Conservation (phyloP, 2,888 invertebrate genomes). For the Cephus runcator region DNA sequence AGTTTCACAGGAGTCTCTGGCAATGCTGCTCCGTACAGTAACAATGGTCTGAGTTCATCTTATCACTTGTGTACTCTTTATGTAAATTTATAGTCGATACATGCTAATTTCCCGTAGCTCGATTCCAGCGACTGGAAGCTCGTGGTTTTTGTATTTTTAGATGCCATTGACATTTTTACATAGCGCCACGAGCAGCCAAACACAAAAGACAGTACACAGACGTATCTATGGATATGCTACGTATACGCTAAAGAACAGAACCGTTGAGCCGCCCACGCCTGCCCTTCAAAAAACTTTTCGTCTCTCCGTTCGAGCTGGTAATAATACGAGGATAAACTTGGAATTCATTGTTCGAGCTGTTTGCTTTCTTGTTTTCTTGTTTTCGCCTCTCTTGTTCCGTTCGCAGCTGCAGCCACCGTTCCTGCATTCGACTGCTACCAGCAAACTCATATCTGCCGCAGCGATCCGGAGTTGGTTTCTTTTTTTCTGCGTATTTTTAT, state of each 20-base stretch:
- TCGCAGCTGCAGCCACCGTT: background rate
- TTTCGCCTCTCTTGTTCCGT: background rate
- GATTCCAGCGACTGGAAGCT: background rate
- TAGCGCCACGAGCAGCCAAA: slow-evolving; percentile 16
- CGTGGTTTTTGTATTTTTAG: slow-evolving; percentile 44
- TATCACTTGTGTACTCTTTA: background rate
- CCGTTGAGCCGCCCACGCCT: slow-evolving; percentile 38
- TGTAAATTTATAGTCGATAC: background rate
- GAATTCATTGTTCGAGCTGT: slow-evolving; percentile 37
- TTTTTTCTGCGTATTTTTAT: slow-evolving; percentile 38
- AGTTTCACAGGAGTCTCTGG: background rate
- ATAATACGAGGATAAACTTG: slow-evolving; percentile 41
- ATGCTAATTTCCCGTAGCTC: background rate
- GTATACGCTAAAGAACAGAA: background rate
- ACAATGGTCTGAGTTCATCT: background rate
- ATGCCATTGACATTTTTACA: slow-evolving; percentile 56
- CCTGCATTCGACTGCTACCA: background rate
- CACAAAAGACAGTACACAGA: background rate
- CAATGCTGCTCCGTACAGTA: background rate
- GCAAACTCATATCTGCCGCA: background rate
- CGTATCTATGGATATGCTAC: background rate
- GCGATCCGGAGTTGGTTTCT: slow-evolving; percentile 5
- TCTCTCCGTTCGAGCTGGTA: slow-evolving; percentile 30
- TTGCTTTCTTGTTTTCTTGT: background rate
- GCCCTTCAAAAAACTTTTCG: slow-evolving; percentile 38